Conservation (phyloP, 2,113 vertebrate genomes). For the Sula dactylatra region DNA sequence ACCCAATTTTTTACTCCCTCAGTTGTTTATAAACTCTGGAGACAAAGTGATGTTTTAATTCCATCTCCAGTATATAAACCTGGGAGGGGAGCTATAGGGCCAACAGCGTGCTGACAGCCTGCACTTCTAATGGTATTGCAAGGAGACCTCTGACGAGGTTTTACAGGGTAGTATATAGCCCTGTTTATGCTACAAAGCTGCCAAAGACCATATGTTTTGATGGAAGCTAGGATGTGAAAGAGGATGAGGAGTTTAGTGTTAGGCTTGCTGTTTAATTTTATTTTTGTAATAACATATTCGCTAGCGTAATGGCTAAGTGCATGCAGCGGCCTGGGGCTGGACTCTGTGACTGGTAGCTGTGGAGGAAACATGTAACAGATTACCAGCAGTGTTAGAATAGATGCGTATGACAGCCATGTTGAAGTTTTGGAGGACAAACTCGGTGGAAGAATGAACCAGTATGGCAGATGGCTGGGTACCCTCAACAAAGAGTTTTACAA, state of each 20-base stretch:
- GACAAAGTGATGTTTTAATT: constrained; percentile 78
- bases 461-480: not conserved
- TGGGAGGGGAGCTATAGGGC: constrained; percentile 65
- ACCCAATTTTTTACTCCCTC: constrained; percentile 76
- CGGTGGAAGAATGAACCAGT: not conserved
- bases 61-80: constrained; percentile 76
- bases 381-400: not conserved
- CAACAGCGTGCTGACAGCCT: constrained; percentile 63
- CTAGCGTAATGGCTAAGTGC: not conserved
- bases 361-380: not conserved
- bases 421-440: not conserved
- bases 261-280: constrained; percentile 22
- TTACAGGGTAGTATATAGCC: constrained; percentile 33
- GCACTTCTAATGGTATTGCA: constrained; percentile 43
- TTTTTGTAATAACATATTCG: constrained; percentile 24
- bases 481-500: not conserved
- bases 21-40: constrained; percentile 78
- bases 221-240: constrained; percentile 14
- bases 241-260: constrained; percentile 7
- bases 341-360: not conserved
- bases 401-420: not conserved
- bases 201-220: constrained; percentile 4
- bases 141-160: constrained; percentile 3
- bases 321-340: not conserved
- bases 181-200: constrained; percentile 36